Conservation (phyloP, 2,888 invertebrate genomes). For the Cataglyphis albicans region DNA sequence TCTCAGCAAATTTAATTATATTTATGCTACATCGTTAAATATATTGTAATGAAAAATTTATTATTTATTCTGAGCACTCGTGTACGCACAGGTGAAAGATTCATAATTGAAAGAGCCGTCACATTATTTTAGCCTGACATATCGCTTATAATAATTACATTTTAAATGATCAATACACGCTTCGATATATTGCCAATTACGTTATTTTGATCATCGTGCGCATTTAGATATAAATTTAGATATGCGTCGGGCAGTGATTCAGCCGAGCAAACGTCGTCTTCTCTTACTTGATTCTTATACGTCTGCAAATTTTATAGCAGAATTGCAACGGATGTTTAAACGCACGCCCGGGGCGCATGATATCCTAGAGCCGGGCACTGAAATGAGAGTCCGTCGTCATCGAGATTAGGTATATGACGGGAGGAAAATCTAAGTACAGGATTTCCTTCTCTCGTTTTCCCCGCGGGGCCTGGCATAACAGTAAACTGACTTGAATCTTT, state of each 20-base stretch:
- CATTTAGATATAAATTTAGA: conserved; percentile 18
- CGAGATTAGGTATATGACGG: conserved; percentile 75
- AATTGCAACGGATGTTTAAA: conserved; percentile 65
- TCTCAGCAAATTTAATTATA: conserved; percentile 24
- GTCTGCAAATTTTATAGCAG: conserved; percentile 64
- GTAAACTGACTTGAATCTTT: conserved; percentile 76
- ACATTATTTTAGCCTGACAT: neutral
- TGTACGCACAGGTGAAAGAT: neutral
- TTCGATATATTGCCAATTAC: neutral
- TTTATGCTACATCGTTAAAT: conserved; percentile 21
- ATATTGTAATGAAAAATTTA: conserved; percentile 36
- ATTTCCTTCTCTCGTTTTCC: conserved; percentile 66
- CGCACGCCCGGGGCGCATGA: conserved; percentile 67
- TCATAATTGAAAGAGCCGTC: conserved; percentile 28
- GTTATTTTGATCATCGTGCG: neutral
- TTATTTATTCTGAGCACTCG: conserved; percentile 1
- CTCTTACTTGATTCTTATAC: conserved; percentile 48
- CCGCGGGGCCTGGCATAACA: conserved; percentile 71
- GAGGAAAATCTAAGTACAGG: conserved; percentile 71
- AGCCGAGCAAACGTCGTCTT: conserved; percentile 29
- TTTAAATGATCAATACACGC: neutral
- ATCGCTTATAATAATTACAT: conserved; percentile 8
- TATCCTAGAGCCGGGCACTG: conserved; percentile 65
- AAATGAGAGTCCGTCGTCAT: conserved; percentile 70
- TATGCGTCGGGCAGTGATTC: neutral